Percentiles rank a stretch among this genome's conserved stretches.
phyloP scores from a whole-genome alignment of 2,113 vertebrate genomes.

The Onychostruthus taczanowskii region DNA sequence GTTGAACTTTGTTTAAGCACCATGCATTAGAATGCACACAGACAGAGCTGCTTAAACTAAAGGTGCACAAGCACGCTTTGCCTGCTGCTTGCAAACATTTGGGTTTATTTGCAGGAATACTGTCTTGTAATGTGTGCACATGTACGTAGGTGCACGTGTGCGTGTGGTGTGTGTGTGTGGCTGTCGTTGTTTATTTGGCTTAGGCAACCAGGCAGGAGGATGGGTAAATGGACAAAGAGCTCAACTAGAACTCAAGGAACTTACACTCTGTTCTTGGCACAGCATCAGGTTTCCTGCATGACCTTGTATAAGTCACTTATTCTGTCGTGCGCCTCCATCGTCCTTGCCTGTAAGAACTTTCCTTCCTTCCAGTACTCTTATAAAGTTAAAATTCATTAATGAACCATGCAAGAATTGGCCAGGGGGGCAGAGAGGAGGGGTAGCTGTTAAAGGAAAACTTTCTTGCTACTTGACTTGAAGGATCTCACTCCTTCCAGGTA shows the following conservation, averaged over 20 bases:
- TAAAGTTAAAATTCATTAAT: not conserved
- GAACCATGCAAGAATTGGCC: not conserved
- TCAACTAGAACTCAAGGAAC: slow-evolving; percentile 56
- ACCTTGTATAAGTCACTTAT: slow-evolving; percentile 65
- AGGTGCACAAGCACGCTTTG: not conserved
- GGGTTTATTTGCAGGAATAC: not conserved
- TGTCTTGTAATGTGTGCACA: not conserved
- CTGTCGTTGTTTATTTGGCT: not conserved
- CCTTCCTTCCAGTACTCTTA: not conserved
- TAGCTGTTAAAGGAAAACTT: slow-evolving; percentile 10
- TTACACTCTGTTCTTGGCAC: slow-evolving; percentile 37
- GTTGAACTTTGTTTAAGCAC: not conserved
- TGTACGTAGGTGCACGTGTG: not conserved
- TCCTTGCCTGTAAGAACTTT: slow-evolving; percentile 18
- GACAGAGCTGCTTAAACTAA: not conserved
- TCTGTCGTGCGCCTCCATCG: not conserved
- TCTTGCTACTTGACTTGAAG: not conserved
- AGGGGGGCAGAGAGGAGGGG: not conserved
- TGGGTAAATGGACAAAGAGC: slow-evolving; percentile 32
- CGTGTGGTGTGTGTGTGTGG: not conserved
- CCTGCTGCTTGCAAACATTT: not conserved
- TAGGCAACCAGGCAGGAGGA: slow-evolving; percentile 15
- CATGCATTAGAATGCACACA: not conserved
- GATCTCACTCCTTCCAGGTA: not conserved
- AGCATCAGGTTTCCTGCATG: slow-evolving; percentile 39